Evolutionary conservation across 2,113 vertebrate species (phyloP).

Genomic region (Boulengeromyrus knoepffleri): DNA sequence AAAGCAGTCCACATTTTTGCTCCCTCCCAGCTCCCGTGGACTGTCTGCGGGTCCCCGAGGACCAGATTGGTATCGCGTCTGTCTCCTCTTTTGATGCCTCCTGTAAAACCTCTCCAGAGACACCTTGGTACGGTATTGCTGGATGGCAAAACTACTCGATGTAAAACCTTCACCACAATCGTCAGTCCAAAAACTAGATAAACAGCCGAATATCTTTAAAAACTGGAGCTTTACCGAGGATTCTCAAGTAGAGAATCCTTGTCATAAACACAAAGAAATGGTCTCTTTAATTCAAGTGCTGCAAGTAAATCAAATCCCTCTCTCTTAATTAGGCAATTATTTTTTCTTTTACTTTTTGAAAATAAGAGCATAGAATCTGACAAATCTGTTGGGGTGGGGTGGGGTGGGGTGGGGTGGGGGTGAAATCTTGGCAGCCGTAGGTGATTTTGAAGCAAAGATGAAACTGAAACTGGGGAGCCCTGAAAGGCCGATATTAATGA

Average conservation of each 20-base stretch:
- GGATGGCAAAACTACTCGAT: not conserved
- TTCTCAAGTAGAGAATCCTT: not conserved
- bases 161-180: not conserved
- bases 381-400: not conserved
- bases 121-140: not conserved
- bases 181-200: not conserved
- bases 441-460: not conserved
- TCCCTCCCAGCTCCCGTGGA: not conserved
- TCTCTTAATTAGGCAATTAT: not conserved
- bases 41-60: not conserved
- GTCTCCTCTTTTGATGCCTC: not conserved
- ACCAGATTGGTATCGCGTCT: not conserved
- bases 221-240: not conserved
- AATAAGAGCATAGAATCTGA: not conserved
- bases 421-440: not conserved
- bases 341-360: not conserved
- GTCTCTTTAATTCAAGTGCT: not conserved
- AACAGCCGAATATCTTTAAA: not conserved
- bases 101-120: not conserved
- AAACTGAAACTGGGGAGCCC: not conserved
- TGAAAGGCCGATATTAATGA: conserved; percentile 1
- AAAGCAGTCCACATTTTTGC: not conserved
- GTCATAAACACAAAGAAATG: not conserved
- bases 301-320: not conserved
- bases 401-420: not conserved